A percentile compares a stretch with the other conserved stretches of the same genome.
Conservation (phyloP, 2,888 invertebrate genomes). For the Chaitophorus viminalis region DNA sequence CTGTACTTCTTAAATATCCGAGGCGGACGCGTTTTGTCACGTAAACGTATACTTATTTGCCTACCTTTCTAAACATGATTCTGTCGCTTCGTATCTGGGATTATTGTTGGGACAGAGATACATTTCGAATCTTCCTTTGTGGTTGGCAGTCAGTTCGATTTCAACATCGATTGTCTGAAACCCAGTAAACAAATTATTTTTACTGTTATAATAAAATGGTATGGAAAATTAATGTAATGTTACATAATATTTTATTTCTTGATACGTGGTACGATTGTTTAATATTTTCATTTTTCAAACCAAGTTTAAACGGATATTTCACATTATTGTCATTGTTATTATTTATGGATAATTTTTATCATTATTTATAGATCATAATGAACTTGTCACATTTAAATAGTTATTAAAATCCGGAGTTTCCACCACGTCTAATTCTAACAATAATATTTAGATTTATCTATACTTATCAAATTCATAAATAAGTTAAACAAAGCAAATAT, state of each 20-base stretch:
- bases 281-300: not conserved
- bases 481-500: too few species aligned
- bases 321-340: too few species aligned
- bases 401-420: too few species aligned
- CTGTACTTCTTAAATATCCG: not conserved
- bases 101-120: constrained; percentile 88
- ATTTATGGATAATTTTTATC: too few species aligned
- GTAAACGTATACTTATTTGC: not conserved
- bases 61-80: constrained; percentile 83
- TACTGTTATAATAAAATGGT: constrained; percentile 3
- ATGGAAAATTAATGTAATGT: constrained; percentile 7
- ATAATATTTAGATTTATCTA: too few species aligned
- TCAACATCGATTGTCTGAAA: constrained; percentile 82
- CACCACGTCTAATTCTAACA: too few species aligned
- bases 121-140: constrained; percentile 86
- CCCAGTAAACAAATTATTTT: constrained; percentile 59
- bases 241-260: not conserved
- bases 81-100: constrained; percentile 79
- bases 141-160: constrained; percentile 89
- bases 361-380: too few species aligned
- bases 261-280: constrained; percentile 26
- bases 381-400: too few species aligned
- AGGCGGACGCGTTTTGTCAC: not conserved
- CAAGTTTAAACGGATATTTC: not conserved
- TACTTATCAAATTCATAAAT: too few species aligned